Conservation (phyloP, 2,113 vertebrate genomes). For the Rhynchomys soricoides region DNA sequence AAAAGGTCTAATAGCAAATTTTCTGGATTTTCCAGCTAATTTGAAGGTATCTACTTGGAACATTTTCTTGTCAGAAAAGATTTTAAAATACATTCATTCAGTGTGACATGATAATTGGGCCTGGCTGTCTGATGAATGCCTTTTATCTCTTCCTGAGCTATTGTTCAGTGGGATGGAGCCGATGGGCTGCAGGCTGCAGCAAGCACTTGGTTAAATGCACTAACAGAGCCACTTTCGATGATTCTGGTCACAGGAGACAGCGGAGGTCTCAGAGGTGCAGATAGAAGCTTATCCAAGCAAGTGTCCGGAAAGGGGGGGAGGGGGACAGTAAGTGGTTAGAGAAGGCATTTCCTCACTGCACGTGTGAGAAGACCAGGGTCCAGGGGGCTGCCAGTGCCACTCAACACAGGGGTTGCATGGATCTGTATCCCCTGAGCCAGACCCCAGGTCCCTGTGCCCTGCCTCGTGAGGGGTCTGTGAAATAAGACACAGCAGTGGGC, state of each 20-base stretch:
- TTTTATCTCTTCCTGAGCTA: slow-evolving; percentile 79
- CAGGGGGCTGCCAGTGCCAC: not conserved
- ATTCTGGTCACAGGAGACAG: not conserved
- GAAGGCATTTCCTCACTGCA: not conserved
- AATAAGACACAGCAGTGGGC: not conserved
- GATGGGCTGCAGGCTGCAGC: slow-evolving; percentile 72
- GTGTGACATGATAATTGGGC: slow-evolving; percentile 82
- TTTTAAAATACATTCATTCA: slow-evolving; percentile 84
- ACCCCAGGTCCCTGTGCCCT: not conserved
- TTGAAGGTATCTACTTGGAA: slow-evolving; percentile 83
- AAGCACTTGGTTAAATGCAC: slow-evolving; percentile 73
- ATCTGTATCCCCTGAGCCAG: not conserved
- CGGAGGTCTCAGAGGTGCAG: not conserved
- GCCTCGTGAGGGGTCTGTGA: not conserved
- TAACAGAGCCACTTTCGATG: slow-evolving; percentile 2
- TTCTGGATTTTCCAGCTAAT: slow-evolving; percentile 83
- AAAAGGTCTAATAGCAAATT: slow-evolving; percentile 77
- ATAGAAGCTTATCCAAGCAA: not conserved
- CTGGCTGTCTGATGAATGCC: slow-evolving; percentile 80
- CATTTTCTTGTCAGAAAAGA: slow-evolving; percentile 84
- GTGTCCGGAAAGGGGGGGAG: not conserved
- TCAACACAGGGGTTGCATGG: not conserved
- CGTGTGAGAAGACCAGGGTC: not conserved
- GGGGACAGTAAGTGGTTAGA: not conserved
- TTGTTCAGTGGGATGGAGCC: slow-evolving; percentile 71